Conservation (phyloP, 2,113 vertebrate species). For the Malurus cyaneus region DNA sequence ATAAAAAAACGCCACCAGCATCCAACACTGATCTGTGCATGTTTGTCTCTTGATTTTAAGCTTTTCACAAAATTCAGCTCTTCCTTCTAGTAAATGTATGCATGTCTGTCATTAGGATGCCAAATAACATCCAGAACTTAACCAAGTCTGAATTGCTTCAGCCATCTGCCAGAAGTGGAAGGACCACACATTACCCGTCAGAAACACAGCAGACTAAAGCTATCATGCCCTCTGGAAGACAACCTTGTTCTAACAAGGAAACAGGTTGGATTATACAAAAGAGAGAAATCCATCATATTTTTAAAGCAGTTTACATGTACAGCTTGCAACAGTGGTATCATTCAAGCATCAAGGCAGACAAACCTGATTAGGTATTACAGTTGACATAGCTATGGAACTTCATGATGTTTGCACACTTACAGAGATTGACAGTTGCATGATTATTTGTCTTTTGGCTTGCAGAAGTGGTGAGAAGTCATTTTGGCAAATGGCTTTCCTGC, state of each 20-base stretch:
- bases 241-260: background rate
- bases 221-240: accelerated
- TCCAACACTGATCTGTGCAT: background rate
- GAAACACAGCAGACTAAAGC: background rate
- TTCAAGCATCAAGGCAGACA: background rate
- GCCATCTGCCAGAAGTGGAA: background rate
- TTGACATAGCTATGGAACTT: background rate
- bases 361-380: background rate
- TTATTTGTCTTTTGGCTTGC: background rate
- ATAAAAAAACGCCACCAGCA: background rate
- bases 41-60: background rate
- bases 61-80: background rate
- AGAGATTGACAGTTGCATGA: background rate
- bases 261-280: background rate
- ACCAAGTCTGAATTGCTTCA: background rate
- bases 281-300: background rate
- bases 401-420: background rate
- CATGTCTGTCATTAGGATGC: background rate
- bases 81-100: background rate
- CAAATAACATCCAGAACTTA: background rate
- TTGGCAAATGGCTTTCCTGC: background rate
- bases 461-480: background rate
- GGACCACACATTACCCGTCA: background rate
- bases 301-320: background rate
- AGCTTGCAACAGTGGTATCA: background rate